Evolutionary conservation across 2,888 invertebrate species (phyloP).

Genomic region (Aradus depressus): DNA sequence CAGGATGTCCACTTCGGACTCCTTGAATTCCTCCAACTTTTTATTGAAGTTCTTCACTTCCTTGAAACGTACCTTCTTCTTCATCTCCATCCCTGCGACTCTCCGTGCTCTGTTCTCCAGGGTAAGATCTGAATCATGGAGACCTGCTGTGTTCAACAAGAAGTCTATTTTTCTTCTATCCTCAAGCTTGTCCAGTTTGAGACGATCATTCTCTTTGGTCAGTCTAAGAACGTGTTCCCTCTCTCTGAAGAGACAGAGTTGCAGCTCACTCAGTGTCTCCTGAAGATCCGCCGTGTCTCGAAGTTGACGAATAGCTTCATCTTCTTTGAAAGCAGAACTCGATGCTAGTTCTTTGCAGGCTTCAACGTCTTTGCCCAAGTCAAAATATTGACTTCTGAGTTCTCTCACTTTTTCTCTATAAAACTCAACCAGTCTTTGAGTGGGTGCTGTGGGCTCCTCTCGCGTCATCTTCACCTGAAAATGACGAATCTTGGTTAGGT

Average conservation of each 20-base stretch:
- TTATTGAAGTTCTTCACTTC: constrained; percentile 24
- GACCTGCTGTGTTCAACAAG: constrained; percentile 20
- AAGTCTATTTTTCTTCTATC: constrained; percentile 23
- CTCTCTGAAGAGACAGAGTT: constrained; percentile 23
- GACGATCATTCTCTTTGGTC: constrained; percentile 20
- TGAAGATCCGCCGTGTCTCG: constrained; percentile 16
- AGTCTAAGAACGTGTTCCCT: constrained; percentile 21
- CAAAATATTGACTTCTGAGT: constrained; percentile 14
- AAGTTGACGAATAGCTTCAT: constrained; percentile 14
- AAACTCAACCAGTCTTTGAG: constrained; percentile 19
- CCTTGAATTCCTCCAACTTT: constrained; percentile 16
- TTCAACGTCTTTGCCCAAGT: constrained; percentile 19
- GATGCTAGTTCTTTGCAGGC: constrained; percentile 19
- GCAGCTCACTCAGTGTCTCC: constrained; percentile 21
- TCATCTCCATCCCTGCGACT: constrained; percentile 7
- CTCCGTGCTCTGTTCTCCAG: constrained; percentile 12
- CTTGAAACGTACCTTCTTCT: constrained; percentile 17
- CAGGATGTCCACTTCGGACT: constrained; percentile 19
- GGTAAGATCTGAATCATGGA: constrained; percentile 22
- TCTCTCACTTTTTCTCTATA: constrained; percentile 23
- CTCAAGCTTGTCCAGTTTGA: constrained; percentile 19
- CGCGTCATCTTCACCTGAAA: constrained; percentile 14
- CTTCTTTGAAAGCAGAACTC: constrained; percentile 19
- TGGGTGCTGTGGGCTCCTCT: constrained; percentile 5
- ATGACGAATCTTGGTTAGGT: too few species aligned